Percentiles rank a stretch among this genome's conserved stretches.
Conservation (phyloP, 2,113 vertebrate genomes). For the Actinemys pallida region DNA sequence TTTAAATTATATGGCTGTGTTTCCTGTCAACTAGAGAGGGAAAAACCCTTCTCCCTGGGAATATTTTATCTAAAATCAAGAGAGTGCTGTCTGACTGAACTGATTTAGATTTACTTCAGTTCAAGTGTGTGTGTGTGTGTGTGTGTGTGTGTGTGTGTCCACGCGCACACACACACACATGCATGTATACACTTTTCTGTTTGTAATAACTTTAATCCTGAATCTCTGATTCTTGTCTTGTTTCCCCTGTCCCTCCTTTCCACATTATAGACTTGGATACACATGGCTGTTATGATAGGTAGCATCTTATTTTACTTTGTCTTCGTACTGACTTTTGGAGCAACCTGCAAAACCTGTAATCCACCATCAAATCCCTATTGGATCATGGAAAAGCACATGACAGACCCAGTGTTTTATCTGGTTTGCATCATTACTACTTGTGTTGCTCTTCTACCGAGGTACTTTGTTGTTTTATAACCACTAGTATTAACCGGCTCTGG, state of each 20-base stretch:
- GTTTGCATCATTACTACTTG: constrained; percentile 84
- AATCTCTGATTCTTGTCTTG: neutral
- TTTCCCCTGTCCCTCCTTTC: neutral
- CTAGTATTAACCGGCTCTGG: neutral
- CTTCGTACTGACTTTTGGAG: constrained; percentile 84
- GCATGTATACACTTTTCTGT: neutral
- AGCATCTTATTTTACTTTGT: constrained; percentile 85
- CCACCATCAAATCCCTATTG: constrained; percentile 86
- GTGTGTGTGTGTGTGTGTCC: neutral
- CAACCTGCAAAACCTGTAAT: constrained; percentile 84
- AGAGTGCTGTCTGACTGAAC: neutral
- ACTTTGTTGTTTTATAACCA: neutral
- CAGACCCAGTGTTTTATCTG: constrained; percentile 86
- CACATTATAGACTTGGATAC: constrained; percentile 89
- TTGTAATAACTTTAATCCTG: neutral
- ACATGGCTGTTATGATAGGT: constrained; percentile 76
- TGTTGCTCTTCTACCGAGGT: constrained; percentile 92
- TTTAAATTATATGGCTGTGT: neutral
- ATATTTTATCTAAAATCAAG: neutral
- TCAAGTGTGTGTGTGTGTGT: fast-evolving
- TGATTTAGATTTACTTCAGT: neutral
- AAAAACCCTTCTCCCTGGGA: neutral
- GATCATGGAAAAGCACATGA: constrained; percentile 85
- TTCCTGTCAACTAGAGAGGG: neutral
- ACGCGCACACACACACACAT: too few species aligned